Percentiles rank a stretch among this genome's conserved stretches.
phyloP scores from a whole-genome alignment of 2,888 invertebrate species.

The Caenorhabditis sp. region DNA sequence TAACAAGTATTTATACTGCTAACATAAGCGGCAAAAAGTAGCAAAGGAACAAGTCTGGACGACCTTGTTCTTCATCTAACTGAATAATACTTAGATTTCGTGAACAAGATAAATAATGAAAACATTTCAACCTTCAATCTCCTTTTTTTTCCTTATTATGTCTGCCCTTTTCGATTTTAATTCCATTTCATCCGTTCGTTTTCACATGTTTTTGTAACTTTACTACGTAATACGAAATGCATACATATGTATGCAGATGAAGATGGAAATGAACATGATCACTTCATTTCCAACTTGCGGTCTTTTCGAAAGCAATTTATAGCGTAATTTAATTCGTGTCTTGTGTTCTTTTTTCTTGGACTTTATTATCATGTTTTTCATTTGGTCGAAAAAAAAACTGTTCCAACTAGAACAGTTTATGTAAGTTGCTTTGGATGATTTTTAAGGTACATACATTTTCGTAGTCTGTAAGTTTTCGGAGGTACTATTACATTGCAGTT shows the following conservation, averaged over 20 bases:
- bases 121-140: background rate
- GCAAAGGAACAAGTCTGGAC: background rate
- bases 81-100: background rate
- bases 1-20: background rate
- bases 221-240: background rate
- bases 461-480: no score
- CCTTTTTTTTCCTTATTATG: constrained; percentile 8
- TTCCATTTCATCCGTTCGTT: background rate
- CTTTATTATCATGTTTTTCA: background rate
- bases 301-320: background rate
- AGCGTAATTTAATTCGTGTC: background rate
- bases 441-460: no score
- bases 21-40: background rate
- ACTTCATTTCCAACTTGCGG: background rate
- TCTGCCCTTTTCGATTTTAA: background rate
- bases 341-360: background rate
- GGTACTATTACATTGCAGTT: no score
- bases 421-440: no score
- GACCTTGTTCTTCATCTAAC: background rate
- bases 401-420: no score
- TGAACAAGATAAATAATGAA: constrained; percentile 1
- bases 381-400: background rate
- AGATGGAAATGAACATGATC: background rate
- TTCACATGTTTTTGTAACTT: constrained; percentile 6
- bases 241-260: background rate